phyloP scores from a whole-genome alignment of 2,113 vertebrate species.

The Salvelinus sp. region DNA sequence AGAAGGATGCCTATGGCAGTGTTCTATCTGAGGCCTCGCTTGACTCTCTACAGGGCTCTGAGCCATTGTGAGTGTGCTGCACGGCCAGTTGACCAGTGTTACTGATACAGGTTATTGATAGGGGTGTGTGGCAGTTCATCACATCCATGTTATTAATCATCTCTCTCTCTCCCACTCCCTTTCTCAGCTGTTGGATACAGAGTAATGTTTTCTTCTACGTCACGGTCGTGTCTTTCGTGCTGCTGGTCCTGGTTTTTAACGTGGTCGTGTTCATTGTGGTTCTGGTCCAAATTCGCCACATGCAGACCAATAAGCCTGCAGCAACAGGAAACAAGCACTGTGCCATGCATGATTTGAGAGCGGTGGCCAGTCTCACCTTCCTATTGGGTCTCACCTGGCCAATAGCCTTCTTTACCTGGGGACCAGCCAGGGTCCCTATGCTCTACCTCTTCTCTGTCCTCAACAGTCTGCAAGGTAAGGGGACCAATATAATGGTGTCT shows the following conservation, averaged over 20 bases:
- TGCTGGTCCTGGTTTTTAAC: slow-evolving; percentile 81
- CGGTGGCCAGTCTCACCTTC: slow-evolving; percentile 79
- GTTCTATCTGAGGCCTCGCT: neutral
- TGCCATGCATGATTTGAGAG: slow-evolving; percentile 75
- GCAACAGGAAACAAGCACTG: slow-evolving; percentile 38
- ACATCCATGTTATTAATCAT: neutral
- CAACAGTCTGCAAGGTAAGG: slow-evolving; percentile 85
- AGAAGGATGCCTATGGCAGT: slow-evolving; percentile 78
- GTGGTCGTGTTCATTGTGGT: slow-evolving; percentile 79
- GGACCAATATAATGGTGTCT: neutral
- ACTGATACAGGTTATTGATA: too few species aligned
- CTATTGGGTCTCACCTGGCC: slow-evolving; percentile 88
- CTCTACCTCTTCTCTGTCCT: slow-evolving; percentile 85
- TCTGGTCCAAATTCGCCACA: slow-evolving; percentile 77
- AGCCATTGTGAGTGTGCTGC: slow-evolving; percentile 78
- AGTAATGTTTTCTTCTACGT: slow-evolving; percentile 74
- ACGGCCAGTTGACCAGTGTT: too few species aligned
- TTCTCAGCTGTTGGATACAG: slow-evolving; percentile 86
- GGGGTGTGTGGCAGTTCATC: too few species aligned
- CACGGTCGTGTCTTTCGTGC: slow-evolving; percentile 78
- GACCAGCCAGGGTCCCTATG: slow-evolving; percentile 70
- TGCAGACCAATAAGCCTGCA: slow-evolving; percentile 68
- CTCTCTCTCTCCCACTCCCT: neutral
- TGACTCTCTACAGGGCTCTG: slow-evolving; percentile 29
- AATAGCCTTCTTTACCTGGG: slow-evolving; percentile 82